Conservation (phyloP, 1,140 invertebrate genomes). For the Bactericera cockerelli region DNA sequence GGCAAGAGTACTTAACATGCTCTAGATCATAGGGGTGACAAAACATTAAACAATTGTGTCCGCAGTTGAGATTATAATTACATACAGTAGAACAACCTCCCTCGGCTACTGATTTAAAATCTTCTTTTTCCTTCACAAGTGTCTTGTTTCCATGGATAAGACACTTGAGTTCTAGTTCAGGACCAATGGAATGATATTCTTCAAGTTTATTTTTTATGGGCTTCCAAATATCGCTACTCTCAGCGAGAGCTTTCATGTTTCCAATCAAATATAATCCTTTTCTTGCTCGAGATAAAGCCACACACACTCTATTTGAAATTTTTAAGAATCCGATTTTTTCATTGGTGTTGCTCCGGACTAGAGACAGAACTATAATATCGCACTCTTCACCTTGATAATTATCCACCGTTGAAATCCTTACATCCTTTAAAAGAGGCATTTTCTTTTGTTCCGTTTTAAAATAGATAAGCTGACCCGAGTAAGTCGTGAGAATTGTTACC, state of each 20-base stretch:
- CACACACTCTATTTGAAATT: slow-evolving; percentile 61
- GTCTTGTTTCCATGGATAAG: slow-evolving; percentile 32
- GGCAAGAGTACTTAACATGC: slow-evolving; percentile 32
- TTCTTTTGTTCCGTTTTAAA: slow-evolving; percentile 21
- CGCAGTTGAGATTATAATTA: slow-evolving; percentile 29
- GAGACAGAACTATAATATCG: slow-evolving; percentile 64
- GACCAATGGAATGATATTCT: slow-evolving; percentile 29
- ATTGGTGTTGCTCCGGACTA: slow-evolving; percentile 56
- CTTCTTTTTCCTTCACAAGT: slow-evolving; percentile 20
- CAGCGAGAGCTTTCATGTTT: slow-evolving; percentile 43
- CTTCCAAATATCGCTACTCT: slow-evolving; percentile 31
- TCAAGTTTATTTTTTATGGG: slow-evolving; percentile 33
- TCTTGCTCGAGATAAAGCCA: slow-evolving; percentile 65
- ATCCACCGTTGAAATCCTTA: slow-evolving; percentile 52
- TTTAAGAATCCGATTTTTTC: slow-evolving; percentile 61
- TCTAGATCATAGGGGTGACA: slow-evolving; percentile 35
- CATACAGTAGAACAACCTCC: slow-evolving; percentile 26
- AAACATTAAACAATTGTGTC: slow-evolving; percentile 36
- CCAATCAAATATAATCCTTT: slow-evolving; percentile 46
- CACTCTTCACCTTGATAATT: slow-evolving; percentile 78
- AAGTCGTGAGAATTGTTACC: slow-evolving; percentile 49
- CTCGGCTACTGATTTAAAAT: slow-evolving; percentile 21
- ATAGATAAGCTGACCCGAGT: slow-evolving; percentile 37
- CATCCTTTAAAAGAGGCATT: slow-evolving; percentile 21
- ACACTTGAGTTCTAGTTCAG: slow-evolving; percentile 31